phyloP scores from a whole-genome alignment of 2,113 vertebrate species.

The Dendropsophus ebraccatus region DNA sequence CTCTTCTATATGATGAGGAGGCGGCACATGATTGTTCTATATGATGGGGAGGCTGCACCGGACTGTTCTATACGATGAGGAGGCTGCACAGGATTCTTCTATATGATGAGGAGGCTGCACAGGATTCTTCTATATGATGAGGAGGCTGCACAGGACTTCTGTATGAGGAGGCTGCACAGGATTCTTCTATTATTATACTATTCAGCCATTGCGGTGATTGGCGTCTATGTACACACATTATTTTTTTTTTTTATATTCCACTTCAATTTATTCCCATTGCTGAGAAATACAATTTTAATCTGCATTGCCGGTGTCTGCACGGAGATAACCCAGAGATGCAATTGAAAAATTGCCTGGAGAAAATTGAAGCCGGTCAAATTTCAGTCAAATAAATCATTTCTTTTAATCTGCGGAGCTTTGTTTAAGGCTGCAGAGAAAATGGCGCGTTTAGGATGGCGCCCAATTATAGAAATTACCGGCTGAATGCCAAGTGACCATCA shows the following conservation, averaged over 20 bases:
- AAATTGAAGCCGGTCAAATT: constrained; percentile 3
- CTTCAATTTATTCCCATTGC: neutral
- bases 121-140: no score
- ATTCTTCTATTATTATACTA: neutral
- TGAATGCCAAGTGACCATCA: neutral
- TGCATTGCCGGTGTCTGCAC: neutral
- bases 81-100: no score
- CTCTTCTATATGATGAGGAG: no score
- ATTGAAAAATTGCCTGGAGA: constrained; percentile 12
- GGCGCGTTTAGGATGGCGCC: neutral
- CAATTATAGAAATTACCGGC: neutral
- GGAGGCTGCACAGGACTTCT: no score
- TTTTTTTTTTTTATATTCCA: constrained; percentile 9
- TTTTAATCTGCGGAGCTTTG: neutral
- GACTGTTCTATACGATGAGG: no score
- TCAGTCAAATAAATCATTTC: constrained; percentile 15
- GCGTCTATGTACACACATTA: neutral
- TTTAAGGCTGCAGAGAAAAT: neutral
- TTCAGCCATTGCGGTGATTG: neutral
- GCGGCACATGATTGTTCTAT: no score
- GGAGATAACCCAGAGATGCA: constrained; percentile 12
- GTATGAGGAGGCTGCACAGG: neutral
- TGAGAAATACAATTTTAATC: constrained; percentile 27
- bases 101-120: no score
- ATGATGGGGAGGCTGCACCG: no score